Percentiles rank a stretch among this genome's conserved stretches.
These are phyloP conservation scores for Aurelia sp. DNA, from an alignment of 30 jellyfish, hydroid and myxozoan genomes.

Conservation along the genomic window DNA sequence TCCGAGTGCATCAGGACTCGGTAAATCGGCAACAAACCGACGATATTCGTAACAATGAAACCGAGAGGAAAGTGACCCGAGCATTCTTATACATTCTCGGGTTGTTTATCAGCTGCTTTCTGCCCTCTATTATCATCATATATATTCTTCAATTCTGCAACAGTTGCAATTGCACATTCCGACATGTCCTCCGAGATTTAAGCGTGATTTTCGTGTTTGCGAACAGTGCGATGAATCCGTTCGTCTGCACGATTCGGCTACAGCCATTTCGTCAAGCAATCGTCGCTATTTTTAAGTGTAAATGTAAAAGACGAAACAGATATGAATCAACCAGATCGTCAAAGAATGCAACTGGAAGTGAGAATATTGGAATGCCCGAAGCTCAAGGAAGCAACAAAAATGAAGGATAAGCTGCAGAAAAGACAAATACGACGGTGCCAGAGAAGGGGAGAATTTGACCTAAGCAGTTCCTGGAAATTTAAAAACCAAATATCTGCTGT, in stretches of 20 bases:
- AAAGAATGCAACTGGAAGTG: background rate
- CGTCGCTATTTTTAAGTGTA: background rate
- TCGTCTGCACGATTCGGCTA: conserved; percentile 82
- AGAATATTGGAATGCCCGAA: conserved; percentile 17
- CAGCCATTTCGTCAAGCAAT: conserved; percentile 81
- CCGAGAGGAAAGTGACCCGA: conserved; percentile 70
- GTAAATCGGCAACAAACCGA: too few relatives aligned
- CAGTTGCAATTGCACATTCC: conserved; percentile 63
- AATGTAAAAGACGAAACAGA: background rate
- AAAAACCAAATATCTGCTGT: too few relatives aligned
- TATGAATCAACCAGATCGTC: too few relatives aligned
- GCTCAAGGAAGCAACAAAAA: too few relatives aligned
- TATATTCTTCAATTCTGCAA: conserved; percentile 77
- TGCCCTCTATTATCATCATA: conserved; percentile 81
- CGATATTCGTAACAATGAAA: background rate
- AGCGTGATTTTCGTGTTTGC: conserved; percentile 65
- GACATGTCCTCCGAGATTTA: conserved; percentile 85
- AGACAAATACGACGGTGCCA: too few relatives aligned
- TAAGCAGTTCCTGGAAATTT: too few relatives aligned
- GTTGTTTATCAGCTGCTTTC: conserved; percentile 58
- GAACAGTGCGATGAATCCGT: conserved; percentile 86
- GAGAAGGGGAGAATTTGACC: too few relatives aligned
- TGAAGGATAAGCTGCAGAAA: too few relatives aligned
- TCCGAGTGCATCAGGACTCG: too few relatives aligned
- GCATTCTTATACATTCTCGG: conserved; percentile 60